A percentile compares a stretch with the other conserved stretches of the same genome.
Evolutionary conservation across 2,113 vertebrate species (phyloP).

Genomic region (Vanacampus margaritifer): DNA sequence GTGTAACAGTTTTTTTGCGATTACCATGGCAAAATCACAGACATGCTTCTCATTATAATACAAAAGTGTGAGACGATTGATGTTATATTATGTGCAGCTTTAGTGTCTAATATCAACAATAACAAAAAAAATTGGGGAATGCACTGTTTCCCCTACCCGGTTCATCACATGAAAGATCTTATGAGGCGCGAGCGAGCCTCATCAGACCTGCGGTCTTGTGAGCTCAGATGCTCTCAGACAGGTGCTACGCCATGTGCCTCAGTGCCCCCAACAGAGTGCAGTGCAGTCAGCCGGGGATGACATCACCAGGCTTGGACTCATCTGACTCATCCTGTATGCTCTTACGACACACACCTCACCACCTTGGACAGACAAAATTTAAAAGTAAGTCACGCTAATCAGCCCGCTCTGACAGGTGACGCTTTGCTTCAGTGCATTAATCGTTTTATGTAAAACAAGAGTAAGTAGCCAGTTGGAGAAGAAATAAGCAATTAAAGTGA

Average conservation of each 20-base stretch:
- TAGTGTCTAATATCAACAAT: not conserved
- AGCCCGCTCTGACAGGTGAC: slow-evolving; percentile 38
- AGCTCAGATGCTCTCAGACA: slow-evolving; percentile 59
- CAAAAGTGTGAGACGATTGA: not conserved
- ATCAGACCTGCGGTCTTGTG: slow-evolving; percentile 42
- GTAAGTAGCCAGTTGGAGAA: slow-evolving; percentile 35
- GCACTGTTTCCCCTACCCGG: slow-evolving; percentile 42
- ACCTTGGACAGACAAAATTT: slow-evolving; percentile 12
- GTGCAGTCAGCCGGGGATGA: slow-evolving; percentile 65
- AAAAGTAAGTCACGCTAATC: slow-evolving; percentile 43
- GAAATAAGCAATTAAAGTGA: slow-evolving; percentile 49
- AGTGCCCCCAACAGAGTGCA: slow-evolving; percentile 62
- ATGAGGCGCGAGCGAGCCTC: slow-evolving; percentile 32
- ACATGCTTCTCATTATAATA: too few species aligned
- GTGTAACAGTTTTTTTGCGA: too few species aligned
- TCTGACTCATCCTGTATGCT: slow-evolving; percentile 64
- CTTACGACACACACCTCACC: slow-evolving; percentile 55
- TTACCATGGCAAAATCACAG: too few species aligned
- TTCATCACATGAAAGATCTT: slow-evolving; percentile 42
- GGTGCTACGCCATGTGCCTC: slow-evolving; percentile 58
- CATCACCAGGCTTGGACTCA: slow-evolving; percentile 72
- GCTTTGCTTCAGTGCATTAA: slow-evolving; percentile 36
- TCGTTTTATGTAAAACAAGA: slow-evolving; percentile 27
- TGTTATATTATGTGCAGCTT: not conserved
- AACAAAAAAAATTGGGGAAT: not conserved